Percentiles rank a stretch among this genome's conserved stretches.
phyloP scores from a whole-genome alignment of 2,888 invertebrate genomes.

The Pristionchus arcanus region DNA sequence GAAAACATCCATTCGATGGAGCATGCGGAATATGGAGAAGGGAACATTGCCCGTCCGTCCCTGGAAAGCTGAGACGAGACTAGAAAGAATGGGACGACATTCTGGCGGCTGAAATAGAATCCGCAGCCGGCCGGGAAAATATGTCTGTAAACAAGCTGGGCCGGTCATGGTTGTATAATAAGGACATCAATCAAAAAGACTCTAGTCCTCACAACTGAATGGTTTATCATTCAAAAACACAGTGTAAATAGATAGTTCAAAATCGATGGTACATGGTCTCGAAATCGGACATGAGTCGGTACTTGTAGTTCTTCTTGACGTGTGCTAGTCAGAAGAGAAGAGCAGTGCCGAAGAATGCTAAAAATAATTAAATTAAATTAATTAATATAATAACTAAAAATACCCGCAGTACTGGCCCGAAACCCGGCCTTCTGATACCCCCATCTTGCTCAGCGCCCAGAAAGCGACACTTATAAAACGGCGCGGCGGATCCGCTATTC shows the following conservation, averaged over 20 bases:
- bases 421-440: too few species aligned
- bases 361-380: not conserved
- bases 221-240: not conserved
- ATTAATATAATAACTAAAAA: not conserved
- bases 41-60: not conserved
- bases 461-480: not conserved
- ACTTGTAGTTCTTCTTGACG: not conserved
- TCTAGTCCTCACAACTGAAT: not conserved
- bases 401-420: too few species aligned
- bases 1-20: not conserved
- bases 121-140: not conserved
- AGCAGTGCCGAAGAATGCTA: not conserved
- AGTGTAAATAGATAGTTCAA: not conserved
- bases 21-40: not conserved
- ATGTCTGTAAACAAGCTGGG: not conserved
- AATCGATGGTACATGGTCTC: conserved; percentile 20
- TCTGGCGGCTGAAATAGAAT: not conserved
- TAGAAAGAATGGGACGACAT: not conserved
- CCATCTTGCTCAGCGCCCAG: too few species aligned
- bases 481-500: not conserved
- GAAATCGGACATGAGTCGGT: not conserved
- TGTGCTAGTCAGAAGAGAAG: conserved; percentile 44
- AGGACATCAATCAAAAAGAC: not conserved
- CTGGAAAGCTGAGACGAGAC: not conserved
- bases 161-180: not conserved